phyloP scores from a whole-genome alignment of 2,797 vertebrate genomes.

The Muscicapa striata region DNA sequence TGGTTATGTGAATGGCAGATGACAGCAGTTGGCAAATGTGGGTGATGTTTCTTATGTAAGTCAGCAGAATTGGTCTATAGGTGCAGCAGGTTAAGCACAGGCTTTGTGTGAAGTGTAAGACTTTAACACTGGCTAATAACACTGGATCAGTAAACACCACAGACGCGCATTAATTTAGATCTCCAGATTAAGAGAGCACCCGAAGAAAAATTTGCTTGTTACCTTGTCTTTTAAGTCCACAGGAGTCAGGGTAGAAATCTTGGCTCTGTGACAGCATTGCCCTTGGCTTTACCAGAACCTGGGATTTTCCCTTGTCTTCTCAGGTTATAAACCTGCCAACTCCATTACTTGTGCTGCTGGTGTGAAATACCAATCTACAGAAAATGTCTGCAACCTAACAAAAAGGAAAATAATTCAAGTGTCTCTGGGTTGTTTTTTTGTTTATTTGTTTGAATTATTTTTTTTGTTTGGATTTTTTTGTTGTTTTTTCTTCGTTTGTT shows the following conservation, averaged over 20 bases:
- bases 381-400: not conserved
- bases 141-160: not conserved
- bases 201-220: not conserved
- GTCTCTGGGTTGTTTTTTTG: not conserved
- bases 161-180: constrained; percentile 31
- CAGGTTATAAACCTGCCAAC: not conserved
- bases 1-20: not conserved
- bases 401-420: not conserved
- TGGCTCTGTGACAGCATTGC: constrained; percentile 2
- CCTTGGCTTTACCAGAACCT: not conserved
- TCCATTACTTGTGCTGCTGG: not conserved
- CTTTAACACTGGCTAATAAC: not conserved
- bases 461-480: not conserved
- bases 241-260: not conserved
- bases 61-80: not conserved
- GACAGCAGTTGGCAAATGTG: not conserved
- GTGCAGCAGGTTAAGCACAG: not conserved
- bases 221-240: constrained; percentile 2
- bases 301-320: not conserved
- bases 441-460: not conserved
- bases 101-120: not conserved
- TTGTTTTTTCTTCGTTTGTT: not conserved
- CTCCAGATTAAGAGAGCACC: constrained; percentile 15
- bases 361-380: not conserved
- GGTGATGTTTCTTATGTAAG: not conserved